Conservation (phyloP, 2,888 invertebrate species). For the Cosmopolites sordidus region DNA sequence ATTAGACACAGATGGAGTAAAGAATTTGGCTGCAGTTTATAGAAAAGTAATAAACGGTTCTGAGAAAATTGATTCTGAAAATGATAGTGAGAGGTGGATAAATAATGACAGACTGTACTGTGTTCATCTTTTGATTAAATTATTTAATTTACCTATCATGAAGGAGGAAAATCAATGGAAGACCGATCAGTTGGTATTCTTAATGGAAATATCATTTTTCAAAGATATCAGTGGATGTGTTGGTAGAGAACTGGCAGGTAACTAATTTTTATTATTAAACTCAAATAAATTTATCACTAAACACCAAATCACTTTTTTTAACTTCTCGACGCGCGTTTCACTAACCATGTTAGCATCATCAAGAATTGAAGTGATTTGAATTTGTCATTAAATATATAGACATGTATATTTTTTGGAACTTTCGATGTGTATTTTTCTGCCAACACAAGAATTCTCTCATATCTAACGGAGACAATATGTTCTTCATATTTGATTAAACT, state of each 20-base stretch:
- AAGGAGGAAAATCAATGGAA: conserved; percentile 61
- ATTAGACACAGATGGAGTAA: conserved; percentile 58
- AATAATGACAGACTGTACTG: conserved; percentile 67
- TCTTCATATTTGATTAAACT: no score
- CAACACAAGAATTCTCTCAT: no score
- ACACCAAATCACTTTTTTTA: no score
- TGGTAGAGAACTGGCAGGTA: conserved; percentile 60
- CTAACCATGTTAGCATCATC: no score
- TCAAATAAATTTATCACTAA: no score
- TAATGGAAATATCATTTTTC: conserved; percentile 63
- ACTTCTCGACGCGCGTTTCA: no score
- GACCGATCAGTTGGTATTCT: conserved; percentile 58
- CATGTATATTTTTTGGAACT: no score
- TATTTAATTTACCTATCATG: conserved; percentile 46
- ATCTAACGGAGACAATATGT: no score
- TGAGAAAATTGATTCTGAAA: conserved; percentile 48
- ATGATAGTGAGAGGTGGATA: conserved; percentile 55
- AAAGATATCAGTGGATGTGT: conserved; percentile 52
- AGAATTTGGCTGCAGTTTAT: conserved; percentile 59
- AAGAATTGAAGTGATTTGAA: no score
- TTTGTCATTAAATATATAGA: no score
- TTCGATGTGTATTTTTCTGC: no score
- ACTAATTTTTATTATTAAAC: no score
- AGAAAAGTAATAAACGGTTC: conserved; percentile 50
- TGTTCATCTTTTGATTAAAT: conserved; percentile 53